Percentiles rank a stretch among this genome's conserved stretches.
Evolutionary conservation across 35 echinoderm and acorn worm species (phyloP).

Genomic region (Amphiura filiformis): DNA sequence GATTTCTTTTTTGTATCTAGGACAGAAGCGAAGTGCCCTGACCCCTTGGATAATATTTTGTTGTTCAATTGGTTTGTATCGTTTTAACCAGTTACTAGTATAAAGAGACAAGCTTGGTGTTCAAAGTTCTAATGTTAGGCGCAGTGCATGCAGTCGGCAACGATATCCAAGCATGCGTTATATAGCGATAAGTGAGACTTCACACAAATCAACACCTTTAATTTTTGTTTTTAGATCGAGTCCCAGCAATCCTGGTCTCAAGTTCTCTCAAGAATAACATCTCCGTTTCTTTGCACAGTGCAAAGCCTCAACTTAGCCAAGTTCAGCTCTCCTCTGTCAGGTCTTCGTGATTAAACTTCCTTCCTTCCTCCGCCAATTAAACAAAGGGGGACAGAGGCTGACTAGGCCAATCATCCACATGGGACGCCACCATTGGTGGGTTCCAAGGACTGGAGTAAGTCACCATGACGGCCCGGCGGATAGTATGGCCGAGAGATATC

Average conservation of each 20-base stretch:
- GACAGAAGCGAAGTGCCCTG: background rate
- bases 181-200: too few relatives aligned
- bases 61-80: too few relatives aligned
- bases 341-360: background rate
- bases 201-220: too few relatives aligned
- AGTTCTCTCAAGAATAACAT: background rate
- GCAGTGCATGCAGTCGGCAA: too few relatives aligned
- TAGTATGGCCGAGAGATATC: background rate
- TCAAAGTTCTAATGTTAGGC: too few relatives aligned
- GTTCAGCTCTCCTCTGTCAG: background rate
- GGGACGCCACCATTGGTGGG: background rate
- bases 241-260: background rate
- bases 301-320: background rate
- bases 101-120: too few relatives aligned
- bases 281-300: background rate
- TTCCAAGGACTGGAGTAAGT: background rate
- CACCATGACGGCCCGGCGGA: background rate
- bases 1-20: background rate
- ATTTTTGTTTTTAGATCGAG: too few relatives aligned
- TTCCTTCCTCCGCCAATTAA: slow-evolving; percentile 7
- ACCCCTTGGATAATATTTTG: background rate
- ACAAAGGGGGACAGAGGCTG: slow-evolving; percentile 9
- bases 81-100: too few relatives aligned
- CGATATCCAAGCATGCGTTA: too few relatives aligned
- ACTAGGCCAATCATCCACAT: background rate